Base-by-base conservation (phyloP, 2,888 invertebrate species). In the Muscina levida region DNA sequence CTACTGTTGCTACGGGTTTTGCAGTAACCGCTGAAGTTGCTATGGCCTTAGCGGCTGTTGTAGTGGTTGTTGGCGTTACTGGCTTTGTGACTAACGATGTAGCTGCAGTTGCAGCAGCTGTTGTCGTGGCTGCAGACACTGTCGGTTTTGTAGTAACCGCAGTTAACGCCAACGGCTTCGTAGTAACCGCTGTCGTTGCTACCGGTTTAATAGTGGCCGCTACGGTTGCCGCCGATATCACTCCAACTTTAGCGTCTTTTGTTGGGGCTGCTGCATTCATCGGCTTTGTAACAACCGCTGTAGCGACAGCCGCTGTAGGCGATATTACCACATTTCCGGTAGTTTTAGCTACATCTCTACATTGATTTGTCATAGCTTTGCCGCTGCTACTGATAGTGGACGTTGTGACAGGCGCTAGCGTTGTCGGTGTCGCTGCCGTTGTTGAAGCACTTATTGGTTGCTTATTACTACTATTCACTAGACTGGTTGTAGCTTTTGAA, bases 391-490 rank as follows among this genome's bases (percentile, higher is more conserved):
- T 48, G 48, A 6, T 48, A 1, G 48, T 15, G n/a, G 48, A 1
- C 4, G 46, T 26, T 44, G 72, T 46, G 51, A 62, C 37, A 67
- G 79, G 13, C 5, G 46, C n/a, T 46, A 44, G 37, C 5, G 77
- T 80, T 22, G 73, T 73, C 8, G 53, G 51, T 17, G 51, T 70
- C 15, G 37, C 46, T 15, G 75, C 5, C 5, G 74, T n/a, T 15
- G 75, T 42, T 67, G 59, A 48, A 67, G 67, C 46, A 73, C 24
- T 68, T 77, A 67, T 75, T 51, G 72, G 46, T 53, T 66, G 6
- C 56, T 77, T 73, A 51, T 62, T 78, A 71, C 56, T 76, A 67
- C 26, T 71, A 1, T 65, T 15, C 37, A 42, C 72, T 13, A 42
- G 53, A 72, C 3, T 44, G 57, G 48, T 51, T 74, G 56, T 62